phyloP scores from a whole-genome alignment of 2,888 invertebrate species.

The Stenotaenia linearis region DNA sequence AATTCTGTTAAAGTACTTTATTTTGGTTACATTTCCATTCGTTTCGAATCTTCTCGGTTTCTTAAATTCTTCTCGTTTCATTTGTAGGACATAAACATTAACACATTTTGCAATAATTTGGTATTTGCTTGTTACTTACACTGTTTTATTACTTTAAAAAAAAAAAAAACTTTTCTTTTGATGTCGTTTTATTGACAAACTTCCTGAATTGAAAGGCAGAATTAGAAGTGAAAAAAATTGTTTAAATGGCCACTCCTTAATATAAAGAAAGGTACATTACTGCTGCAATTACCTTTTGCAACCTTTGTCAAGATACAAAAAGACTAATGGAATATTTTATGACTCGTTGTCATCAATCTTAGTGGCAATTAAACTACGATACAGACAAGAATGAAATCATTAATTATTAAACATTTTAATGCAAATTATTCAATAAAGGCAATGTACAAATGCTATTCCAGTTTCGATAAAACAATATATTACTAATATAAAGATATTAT shows the following conservation, averaged over 20 bases:
- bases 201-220: no score
- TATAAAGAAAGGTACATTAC: background rate
- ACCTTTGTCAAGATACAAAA: background rate
- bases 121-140: background rate
- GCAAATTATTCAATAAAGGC: background rate
- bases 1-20: no score
- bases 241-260: background rate
- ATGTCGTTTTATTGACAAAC: background rate
- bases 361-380: background rate
- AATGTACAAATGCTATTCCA: background rate
- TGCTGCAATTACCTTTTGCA: background rate
- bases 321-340: background rate
- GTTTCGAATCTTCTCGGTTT: no score
- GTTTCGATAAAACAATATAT: no score
- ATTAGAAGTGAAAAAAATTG: no score
- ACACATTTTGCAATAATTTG: background rate
- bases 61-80: no score
- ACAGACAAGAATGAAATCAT: background rate
- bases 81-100: background rate
- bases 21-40: no score
- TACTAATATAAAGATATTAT: no score
- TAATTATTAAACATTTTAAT: constrained; percentile 14
- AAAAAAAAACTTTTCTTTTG: background rate
- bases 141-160: no score
- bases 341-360: background rate